These are phyloP conservation scores for Otolemur garnettii DNA, from an alignment of 2,113 vertebrate genomes.

Conservation along the genomic window DNA sequence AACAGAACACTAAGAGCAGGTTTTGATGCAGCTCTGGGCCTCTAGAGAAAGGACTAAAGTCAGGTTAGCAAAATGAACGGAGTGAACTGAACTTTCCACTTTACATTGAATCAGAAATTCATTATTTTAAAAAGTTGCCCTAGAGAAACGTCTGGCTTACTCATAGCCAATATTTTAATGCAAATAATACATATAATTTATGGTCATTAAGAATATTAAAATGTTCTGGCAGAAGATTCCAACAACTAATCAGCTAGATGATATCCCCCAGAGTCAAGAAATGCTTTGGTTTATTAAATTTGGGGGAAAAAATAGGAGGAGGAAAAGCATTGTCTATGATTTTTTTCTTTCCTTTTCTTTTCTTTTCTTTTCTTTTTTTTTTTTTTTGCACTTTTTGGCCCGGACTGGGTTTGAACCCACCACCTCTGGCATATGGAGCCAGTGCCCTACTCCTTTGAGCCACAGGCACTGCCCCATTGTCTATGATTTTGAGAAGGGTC, in stretches of 20 bases:
- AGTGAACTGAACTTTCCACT: neutral
- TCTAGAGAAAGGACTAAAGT: neutral
- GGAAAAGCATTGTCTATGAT: neutral
- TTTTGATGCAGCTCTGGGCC: neutral
- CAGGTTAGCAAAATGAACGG: neutral
- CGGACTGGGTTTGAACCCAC: too few relatives aligned
- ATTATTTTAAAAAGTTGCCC: neutral
- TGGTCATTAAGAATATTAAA: conserved; percentile 44
- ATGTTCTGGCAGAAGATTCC: neutral
- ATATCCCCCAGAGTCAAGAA: neutral
- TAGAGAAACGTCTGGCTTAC: conserved; percentile 9
- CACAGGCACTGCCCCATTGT: too few relatives aligned
- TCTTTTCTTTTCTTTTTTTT: too few relatives aligned
- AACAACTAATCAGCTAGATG: neutral
- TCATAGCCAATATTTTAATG: conserved; percentile 47
- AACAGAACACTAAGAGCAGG: neutral
- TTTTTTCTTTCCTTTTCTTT: neutral
- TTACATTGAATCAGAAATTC: conserved; percentile 9
- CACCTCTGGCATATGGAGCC: too few relatives aligned
- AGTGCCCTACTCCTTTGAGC: too few relatives aligned
- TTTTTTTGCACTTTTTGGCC: too few relatives aligned
- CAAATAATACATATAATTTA: conserved; percentile 47
- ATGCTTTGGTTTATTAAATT: neutral
- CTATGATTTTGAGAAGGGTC: neutral
- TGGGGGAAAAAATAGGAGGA: neutral